Base-by-base conservation (phyloP, 2,797 vertebrate genomes). In the Rhinoraja longicauda region DNA sequence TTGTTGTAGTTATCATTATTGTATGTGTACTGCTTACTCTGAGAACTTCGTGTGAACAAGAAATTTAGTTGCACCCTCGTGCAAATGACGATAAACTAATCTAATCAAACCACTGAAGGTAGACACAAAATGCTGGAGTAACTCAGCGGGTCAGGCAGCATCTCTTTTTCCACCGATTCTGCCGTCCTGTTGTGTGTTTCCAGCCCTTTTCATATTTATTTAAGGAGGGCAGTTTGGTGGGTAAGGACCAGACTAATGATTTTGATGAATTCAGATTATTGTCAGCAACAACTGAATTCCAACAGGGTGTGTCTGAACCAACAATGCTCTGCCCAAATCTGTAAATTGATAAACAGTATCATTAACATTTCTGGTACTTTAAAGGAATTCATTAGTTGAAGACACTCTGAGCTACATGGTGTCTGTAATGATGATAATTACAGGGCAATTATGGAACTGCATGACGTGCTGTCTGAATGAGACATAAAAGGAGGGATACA, bases 351-450 rank as follows among this genome's bases (percentile, higher is more conserved):
- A 32, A 64, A 88, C n/a, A 36, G 59, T 88, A 64, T 88, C 59
- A 88, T 67, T 88, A 88, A 36, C 84, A 67, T 88, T 88, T 64
- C 59, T 88, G 3, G 84, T 36, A 62, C 84, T 88, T 88, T 67
- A 36, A 62, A 88, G 4, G n/a, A 88, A 36, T 36, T 21, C 84
- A 36, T 67, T 59, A 67, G 84, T 88, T 64, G 88, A 67, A 88
- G 84, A 19, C 59, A 36, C n/a, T 88, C 59, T 21, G 59, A 88
- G 59, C 36, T 88, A 17, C 67, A 59, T 88, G 84, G 84, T 88
- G 29, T 64, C 84, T 88, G 84, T 36, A 88, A 67, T 88, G 84
- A 88, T 67, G 84, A 64, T 88, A 88, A 88, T 88, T 88, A 88
- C n/a, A 21, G 62, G 81, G n/a, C 1, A 88, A 64, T 88, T 88